Base-by-base conservation (phyloP, 2,888 invertebrate species). In the Pterostichus madidus region DNA sequence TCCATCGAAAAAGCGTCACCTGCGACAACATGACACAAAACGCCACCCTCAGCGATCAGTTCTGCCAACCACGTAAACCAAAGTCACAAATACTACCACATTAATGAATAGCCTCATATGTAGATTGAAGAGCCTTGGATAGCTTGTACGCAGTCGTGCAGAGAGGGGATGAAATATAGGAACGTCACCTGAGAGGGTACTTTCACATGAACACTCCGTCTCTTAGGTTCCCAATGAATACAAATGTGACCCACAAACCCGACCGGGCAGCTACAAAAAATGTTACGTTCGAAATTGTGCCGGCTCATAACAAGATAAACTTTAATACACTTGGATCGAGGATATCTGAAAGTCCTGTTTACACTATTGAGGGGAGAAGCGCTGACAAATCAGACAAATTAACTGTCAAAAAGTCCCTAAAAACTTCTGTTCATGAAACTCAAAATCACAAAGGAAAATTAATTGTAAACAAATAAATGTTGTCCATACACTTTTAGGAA, bases 301-400 rank as follows among this genome's bases (percentile, higher is more conserved):
- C 0, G 5, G 0, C 17, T 13, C 8, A 0, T 13, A 7, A 0
- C 17, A 56, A 8, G 8, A 8, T 15, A 4, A 8, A 1, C 13
- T n/a, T n/a, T n/a, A 5, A 0, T 56, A 56, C 56, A 56, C 90
- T 82, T 94, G 94, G 94, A 89, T 88, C 52, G 86, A 91, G 6
- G 92, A 91, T 6, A 88, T 90, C 10, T 94, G 94, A 94, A 90
- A 89, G 85, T 88, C 90, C 95, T 96, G 96, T 87, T 92, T 93
- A 53, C 93, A 94, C 80, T 88, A 90, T 11, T 96, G 96, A 86
- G 94, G 94, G 0, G 91, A 90, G 85, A 91, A 91, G 86, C 94
- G 94, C 5, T 89, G 90, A 53, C 93, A 94, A 87, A 89, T 89
- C 11, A 90, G 95, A 4, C 90, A 91, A 39, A 88, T 94, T 10